Base-by-base conservation (phyloP, 2,797 vertebrate species). In the Crocodylus rhombifer region DNA sequence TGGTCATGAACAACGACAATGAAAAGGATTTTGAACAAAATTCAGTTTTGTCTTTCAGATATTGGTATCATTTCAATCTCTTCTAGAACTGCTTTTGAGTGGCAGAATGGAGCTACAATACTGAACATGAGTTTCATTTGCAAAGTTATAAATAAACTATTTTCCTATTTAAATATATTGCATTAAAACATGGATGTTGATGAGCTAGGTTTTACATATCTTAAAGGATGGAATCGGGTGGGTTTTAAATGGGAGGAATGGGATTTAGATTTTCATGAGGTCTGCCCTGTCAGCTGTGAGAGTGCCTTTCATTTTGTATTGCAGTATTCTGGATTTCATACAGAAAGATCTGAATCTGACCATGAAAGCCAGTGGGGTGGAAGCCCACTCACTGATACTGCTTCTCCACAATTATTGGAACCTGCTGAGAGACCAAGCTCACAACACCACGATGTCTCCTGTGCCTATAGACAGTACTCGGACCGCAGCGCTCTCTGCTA, bases 281-380 rank as follows among this genome's bases (percentile, higher is more conserved):
- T 82, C 91, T 91, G 61, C 87, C 78, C 76, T 93, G 91, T 94
- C 80, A 89, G 81, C 81, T 93, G 62, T 6, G 64, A 84, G 79
- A 79, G 21, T 0, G 1, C 61, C 57, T 17, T 67, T 82, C 79
- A 84, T 92, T 91, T 77, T 96, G 23, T 98, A 84, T 98, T 98
- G 57, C 97, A 99, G 99, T 99, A 99, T 96, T 97, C 99, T 25
- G 98, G 98, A 95, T 99, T 99, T 97, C 99, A 99, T 95, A 97
- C 98, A 0, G 99, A 99, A 95, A 98, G 99, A 63, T 99, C 99
- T 0, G 99, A 99, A 94, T 99, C 99, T 0, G 99, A 99, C 95
- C 99, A 99, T 7, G 99, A 99, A 91, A 99, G 99, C 93, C 99
- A 98, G 4, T 99, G 99, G 99, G 99, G 99, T 5, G 99, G 99